Percentiles rank a stretch among this genome's conserved stretches.
Evolutionary conservation across 2,797 vertebrate genomes (phyloP).

Genomic region (Notolabrus celidotus): DNA sequence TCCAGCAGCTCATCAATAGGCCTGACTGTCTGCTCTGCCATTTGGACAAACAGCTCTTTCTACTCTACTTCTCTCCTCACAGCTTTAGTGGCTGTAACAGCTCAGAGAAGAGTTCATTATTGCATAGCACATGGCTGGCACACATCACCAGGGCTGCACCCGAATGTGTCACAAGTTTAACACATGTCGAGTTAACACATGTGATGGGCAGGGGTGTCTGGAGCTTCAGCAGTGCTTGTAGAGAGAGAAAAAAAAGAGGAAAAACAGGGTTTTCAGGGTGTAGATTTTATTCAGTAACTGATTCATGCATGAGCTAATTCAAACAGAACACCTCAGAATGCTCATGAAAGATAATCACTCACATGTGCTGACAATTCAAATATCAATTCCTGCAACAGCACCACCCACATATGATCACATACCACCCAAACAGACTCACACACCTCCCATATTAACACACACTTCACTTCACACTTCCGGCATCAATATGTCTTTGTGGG

Average conservation of each 20-base stretch:
- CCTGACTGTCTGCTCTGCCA: slow-evolving; percentile 70
- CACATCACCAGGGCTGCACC: slow-evolving; percentile 40
- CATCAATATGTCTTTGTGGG: slow-evolving; percentile 14
- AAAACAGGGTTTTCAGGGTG: background rate
- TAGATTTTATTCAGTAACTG: slow-evolving; percentile 13
- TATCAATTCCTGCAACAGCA: slow-evolving; percentile 6
- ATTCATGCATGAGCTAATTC: slow-evolving; percentile 9
- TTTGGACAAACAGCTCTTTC: slow-evolving; percentile 76
- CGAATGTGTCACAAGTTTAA: slow-evolving; percentile 72
- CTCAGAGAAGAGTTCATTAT: slow-evolving; percentile 75
- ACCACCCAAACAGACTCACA: slow-evolving; percentile 18
- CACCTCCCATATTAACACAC: background rate
- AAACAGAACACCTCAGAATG: slow-evolving; percentile 14
- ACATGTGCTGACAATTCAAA: slow-evolving; percentile 38
- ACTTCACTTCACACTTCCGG: slow-evolving; percentile 6
- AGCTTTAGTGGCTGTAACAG: slow-evolving; percentile 65
- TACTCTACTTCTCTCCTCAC: slow-evolving; percentile 54
- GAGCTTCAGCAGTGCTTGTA: slow-evolving; percentile 12
- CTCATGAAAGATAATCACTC: slow-evolving; percentile 35
- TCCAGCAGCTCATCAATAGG: slow-evolving; percentile 76
- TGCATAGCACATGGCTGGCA: slow-evolving; percentile 74
- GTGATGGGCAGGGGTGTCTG: slow-evolving; percentile 50
- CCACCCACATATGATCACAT: slow-evolving; percentile 7
- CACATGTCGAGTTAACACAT: slow-evolving; percentile 63
- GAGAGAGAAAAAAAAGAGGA: slow-evolving; percentile 1